Evolutionary conservation across 2,113 vertebrate genomes (phyloP), one percentile per base, ranked within the genome.

Genomic region (Cyphomyrus discorhynchus): DNA sequence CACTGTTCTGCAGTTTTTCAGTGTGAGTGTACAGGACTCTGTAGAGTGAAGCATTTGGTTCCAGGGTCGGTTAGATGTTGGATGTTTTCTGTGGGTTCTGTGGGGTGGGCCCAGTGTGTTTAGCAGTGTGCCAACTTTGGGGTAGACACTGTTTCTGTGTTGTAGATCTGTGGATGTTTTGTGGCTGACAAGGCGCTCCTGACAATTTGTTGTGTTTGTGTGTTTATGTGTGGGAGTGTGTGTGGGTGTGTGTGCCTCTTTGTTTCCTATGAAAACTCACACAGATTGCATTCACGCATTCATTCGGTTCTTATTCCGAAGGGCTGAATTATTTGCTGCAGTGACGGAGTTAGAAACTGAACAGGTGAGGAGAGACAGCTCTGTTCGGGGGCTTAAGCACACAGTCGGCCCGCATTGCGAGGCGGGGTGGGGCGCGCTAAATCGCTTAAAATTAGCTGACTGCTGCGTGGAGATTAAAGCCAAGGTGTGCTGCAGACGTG

Each of bases 401-500:
- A 50, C 45, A 2, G 62, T 13, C 58, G 5, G 45, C 9, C 42
- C 4, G 46, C 62, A 39, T 77, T 74, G 27, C 27, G 1, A 17
- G 39, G 82, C 3, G 15, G 66, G 88, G 87, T 7, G 62, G 53
- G 50, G 52, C 42, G 17, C 1, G 10, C 80, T 89, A 45, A n/a
- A 46, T 85, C 8, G 35, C 31, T n/a, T 58, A 15, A 84, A 58
- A 46, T 47, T 27, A 47, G 77, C 80, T 87, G 89, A 90, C 88
- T 90, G 84, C 74, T 3, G 21, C 39, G 47, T 88, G 62, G 89
- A 80, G 50, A 56, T 84, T 90, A 91, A 77, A 91, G 50, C 86
- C 74, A n/a, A 53, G 88, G 89, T 90, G 15, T 31, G 90, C 92
- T 90, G 92, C 53, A 80, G 13, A 56, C 27, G 31, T 53, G 47